Evolutionary conservation across 2,113 vertebrate genomes (phyloP).

Genomic region (Tetrax tetrax): DNA sequence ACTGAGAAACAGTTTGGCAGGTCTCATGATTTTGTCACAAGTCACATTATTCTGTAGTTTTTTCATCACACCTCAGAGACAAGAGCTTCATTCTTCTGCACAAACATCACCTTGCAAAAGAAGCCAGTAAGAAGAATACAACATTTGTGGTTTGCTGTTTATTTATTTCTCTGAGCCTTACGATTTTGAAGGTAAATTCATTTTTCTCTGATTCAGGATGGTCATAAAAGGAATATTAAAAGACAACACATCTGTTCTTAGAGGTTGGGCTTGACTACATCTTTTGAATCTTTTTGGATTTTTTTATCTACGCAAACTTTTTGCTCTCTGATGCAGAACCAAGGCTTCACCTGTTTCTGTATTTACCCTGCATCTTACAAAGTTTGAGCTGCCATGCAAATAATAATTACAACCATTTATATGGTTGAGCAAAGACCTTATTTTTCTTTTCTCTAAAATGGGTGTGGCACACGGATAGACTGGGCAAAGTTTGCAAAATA

Average conservation of each 20-base stretch:
- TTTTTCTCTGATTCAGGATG: not conserved
- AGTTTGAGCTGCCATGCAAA: not conserved
- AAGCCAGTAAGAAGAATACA: not conserved
- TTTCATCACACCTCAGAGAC: not conserved
- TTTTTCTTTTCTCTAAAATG: conserved; percentile 25
- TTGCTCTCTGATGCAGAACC: not conserved
- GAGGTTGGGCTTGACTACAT: not conserved
- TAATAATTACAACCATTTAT: not conserved
- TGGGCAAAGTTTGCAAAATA: not conserved
- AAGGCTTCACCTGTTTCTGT: not conserved
- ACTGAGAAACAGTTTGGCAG: not conserved
- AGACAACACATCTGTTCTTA: not conserved
- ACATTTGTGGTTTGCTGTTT: not conserved
- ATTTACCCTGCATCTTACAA: not conserved
- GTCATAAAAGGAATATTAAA: not conserved
- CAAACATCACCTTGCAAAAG: not conserved
- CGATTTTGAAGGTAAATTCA: not conserved
- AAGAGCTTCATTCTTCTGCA: not conserved
- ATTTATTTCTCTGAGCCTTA: not conserved
- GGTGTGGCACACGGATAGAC: conserved; percentile 8
- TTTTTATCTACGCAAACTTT: not conserved
- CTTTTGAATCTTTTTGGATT: not conserved
- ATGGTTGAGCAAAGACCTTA: not conserved
- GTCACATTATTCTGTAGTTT: not conserved
- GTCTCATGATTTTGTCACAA: not conserved